Evolutionary conservation across 1,140 invertebrate species (phyloP).

Genomic region (Drosophila erecta): DNA sequence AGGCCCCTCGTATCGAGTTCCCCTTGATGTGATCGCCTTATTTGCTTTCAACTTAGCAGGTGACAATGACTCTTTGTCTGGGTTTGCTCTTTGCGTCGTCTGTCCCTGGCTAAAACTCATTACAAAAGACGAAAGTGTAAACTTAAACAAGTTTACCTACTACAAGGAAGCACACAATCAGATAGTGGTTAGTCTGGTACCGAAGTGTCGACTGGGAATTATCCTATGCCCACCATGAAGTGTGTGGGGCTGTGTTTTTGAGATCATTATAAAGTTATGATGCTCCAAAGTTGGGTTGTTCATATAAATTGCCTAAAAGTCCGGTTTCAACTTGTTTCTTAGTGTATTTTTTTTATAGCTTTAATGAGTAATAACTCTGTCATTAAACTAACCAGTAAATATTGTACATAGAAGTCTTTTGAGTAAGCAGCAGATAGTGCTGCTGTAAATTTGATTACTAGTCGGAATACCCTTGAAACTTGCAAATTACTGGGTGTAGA

Average conservation of each 20-base stretch:
- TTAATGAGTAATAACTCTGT: not conserved
- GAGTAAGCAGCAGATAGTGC: not conserved
- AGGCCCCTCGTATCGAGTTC: not conserved
- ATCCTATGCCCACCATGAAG: not conserved
- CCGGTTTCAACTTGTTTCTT: not conserved
- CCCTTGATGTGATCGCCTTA: constrained; percentile 28
- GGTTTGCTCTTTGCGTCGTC: constrained; percentile 17
- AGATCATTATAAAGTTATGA: not conserved
- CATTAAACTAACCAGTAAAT: not conserved
- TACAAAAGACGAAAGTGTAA: constrained; percentile 59
- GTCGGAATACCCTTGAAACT: not conserved
- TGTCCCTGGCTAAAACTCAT: constrained; percentile 3
- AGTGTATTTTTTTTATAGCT: not conserved
- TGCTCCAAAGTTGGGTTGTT: not conserved
- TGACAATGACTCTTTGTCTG: constrained; percentile 70
- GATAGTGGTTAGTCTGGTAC: not conserved
- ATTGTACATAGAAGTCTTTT: not conserved
- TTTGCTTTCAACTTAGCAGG: constrained; percentile 52
- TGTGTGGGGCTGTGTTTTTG: not conserved
- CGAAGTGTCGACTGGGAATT: constrained; percentile 2
- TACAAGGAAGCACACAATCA: constrained; percentile 17
- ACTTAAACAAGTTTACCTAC: constrained; percentile 45
- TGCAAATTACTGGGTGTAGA: not conserved
- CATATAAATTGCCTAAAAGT: not conserved
- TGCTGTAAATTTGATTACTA: not conserved